Conservation (phyloP, 2,113 vertebrate genomes). For the Corythornis cristatus region DNA sequence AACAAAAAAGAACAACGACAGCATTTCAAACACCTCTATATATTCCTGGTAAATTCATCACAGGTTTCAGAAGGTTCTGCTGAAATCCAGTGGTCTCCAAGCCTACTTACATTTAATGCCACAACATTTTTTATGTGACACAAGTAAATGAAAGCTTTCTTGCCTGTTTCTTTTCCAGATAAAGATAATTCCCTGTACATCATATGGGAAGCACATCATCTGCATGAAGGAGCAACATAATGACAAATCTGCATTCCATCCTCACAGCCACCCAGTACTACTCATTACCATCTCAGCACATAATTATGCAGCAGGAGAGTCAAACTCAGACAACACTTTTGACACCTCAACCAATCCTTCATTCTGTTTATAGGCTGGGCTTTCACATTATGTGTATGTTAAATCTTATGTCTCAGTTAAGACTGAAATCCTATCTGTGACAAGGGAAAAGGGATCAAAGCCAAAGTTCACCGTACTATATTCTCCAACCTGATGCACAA, state of each 20-base stretch:
- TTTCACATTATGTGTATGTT: conserved; percentile 16
- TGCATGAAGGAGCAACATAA: conserved; percentile 59
- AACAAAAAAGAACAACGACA: not conserved
- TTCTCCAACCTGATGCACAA: not conserved
- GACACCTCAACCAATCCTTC: conserved; percentile 60
- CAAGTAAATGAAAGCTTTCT: conserved; percentile 3
- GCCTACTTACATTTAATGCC: not conserved
- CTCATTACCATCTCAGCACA: conserved; percentile 67
- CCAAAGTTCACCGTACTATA: not conserved
- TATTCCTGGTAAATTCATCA: not conserved
- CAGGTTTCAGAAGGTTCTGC: not conserved
- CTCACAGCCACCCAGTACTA: conserved; percentile 50
- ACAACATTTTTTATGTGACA: not conserved
- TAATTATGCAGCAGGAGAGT: conserved; percentile 65
- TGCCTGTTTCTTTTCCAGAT: not conserved
- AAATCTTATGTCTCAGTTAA: not conserved
- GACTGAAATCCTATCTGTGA: not conserved
- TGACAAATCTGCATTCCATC: conserved; percentile 68
- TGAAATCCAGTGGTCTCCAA: not conserved
- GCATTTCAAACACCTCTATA: not conserved
- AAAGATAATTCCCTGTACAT: conserved; percentile 9
- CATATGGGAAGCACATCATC: conserved; percentile 55
- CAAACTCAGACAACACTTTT: conserved; percentile 62
- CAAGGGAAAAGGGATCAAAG: not conserved
- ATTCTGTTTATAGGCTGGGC: conserved; percentile 38